Conservation (phyloP, 2,888 invertebrate species). For the Coelinius sp. region DNA sequence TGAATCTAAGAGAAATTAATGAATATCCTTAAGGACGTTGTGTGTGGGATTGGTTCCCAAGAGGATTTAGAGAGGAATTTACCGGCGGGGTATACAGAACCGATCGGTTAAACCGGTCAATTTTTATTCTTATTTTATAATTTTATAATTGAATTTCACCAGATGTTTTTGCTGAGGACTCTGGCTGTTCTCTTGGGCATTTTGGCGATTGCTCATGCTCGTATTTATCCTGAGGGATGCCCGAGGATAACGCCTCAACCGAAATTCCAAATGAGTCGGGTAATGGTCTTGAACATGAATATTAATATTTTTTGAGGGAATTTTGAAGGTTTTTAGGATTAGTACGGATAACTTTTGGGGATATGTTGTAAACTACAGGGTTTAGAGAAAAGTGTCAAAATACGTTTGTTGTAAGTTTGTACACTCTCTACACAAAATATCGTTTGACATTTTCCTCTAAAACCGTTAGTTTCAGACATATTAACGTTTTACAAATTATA, state of each 20-base stretch:
- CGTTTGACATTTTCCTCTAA: too few species aligned
- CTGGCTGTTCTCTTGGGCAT: conserved; percentile 49
- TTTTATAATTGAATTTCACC: conserved; percentile 34
- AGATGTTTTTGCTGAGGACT: conserved; percentile 52
- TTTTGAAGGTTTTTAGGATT: not conserved
- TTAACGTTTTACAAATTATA: not conserved
- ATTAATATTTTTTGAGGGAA: not conserved
- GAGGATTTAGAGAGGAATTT: too few species aligned
- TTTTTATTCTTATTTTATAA: not conserved
- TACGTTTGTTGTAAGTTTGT: not conserved
- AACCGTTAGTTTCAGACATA: not conserved
- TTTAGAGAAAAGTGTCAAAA: conserved; percentile 4
- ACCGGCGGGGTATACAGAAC: too few species aligned
- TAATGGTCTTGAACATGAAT: conserved; percentile 63
- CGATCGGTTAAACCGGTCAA: not conserved
- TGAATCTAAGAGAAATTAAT: too few species aligned
- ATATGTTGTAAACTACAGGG: not conserved
- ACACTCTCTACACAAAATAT: not conserved
- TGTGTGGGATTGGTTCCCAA: too few species aligned
- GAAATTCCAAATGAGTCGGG: conserved; percentile 83
- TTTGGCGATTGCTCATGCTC: conserved; percentile 66
- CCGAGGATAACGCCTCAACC: conserved; percentile 82
- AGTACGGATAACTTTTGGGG: not conserved
- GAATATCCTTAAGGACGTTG: too few species aligned
- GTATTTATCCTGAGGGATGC: conserved; percentile 85